Conservation (phyloP, 2,888 invertebrate genomes). For the Agrochola circellaris region DNA sequence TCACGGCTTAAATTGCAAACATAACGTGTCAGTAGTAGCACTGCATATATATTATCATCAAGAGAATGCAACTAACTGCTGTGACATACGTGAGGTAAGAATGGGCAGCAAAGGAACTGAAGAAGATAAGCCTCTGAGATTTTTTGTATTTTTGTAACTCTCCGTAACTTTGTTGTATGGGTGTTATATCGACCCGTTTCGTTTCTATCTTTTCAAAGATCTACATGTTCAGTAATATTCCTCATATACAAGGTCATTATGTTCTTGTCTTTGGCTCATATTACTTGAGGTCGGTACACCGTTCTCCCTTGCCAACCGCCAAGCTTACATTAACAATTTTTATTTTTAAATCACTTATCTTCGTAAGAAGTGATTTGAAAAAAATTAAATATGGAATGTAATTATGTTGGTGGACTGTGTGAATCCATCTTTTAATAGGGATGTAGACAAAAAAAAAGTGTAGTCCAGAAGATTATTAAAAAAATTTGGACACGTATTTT, state of each 20-base stretch:
- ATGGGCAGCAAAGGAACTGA: neutral
- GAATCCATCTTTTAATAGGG: no score
- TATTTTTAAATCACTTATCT: no score
- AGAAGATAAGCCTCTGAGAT: neutral
- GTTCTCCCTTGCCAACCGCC: neutral
- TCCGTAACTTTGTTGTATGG: neutral
- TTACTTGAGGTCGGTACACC: neutral
- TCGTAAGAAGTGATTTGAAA: no score
- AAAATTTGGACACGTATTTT: no score
- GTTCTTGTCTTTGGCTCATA: neutral
- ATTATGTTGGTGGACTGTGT: no score
- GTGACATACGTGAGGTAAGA: slow-evolving; percentile 42
- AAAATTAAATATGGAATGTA: no score
- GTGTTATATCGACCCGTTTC: neutral
- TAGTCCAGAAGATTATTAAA: no score
- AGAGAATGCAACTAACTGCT: slow-evolving; percentile 73
- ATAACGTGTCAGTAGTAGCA: slow-evolving; percentile 70
- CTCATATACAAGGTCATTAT: neutral
- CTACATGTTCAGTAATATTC: neutral
- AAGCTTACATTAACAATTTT: neutral
- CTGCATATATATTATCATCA: slow-evolving; percentile 76
- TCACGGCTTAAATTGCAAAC: slow-evolving; percentile 75
- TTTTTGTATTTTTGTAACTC: neutral
- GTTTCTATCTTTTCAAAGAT: neutral
- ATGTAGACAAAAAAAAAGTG: no score